Percentiles rank a stretch among this genome's conserved stretches.
These are phyloP conservation scores for Galeopterus variegatus DNA, from an alignment of 2,113 vertebrate genomes.

Conservation along the genomic window DNA sequence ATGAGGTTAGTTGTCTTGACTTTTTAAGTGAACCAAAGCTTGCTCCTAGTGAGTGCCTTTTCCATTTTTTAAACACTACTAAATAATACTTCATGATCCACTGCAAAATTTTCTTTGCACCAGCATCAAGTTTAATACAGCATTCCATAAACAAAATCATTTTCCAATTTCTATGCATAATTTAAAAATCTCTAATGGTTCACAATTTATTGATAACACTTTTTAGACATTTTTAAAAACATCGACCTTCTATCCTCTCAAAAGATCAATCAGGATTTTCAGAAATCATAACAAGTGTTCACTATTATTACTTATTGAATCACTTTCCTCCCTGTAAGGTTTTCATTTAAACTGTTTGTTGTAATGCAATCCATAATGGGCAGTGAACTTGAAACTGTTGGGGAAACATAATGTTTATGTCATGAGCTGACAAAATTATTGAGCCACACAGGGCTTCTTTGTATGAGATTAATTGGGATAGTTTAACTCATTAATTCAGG, in stretches of 20 bases:
- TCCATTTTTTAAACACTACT: background rate
- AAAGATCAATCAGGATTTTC: constrained; percentile 5
- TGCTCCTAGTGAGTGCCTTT: background rate
- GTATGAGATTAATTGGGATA: background rate
- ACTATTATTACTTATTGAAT: background rate
- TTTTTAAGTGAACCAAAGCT: background rate
- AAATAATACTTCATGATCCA: background rate
- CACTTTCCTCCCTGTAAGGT: background rate
- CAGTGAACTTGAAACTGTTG: background rate
- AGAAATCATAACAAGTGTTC: background rate
- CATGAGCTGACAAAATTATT: background rate
- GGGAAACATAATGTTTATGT: background rate
- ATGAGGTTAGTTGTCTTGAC: background rate
- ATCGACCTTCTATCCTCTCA: background rate
- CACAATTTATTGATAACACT: background rate
- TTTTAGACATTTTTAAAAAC: background rate
- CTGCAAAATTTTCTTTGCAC: background rate
- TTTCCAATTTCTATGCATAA: constrained; percentile 1
- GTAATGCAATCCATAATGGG: background rate
- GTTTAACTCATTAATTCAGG: constrained; percentile 18
- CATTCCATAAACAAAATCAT: background rate
- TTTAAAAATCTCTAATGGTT: background rate
- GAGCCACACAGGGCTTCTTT: background rate
- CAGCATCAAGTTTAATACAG: background rate
- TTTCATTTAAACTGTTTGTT: background rate